A percentile compares a stretch with the other conserved stretches of the same genome.
Evolutionary conservation across 2,113 vertebrate species (phyloP).

Genomic region (Marmota flaviventris): DNA sequence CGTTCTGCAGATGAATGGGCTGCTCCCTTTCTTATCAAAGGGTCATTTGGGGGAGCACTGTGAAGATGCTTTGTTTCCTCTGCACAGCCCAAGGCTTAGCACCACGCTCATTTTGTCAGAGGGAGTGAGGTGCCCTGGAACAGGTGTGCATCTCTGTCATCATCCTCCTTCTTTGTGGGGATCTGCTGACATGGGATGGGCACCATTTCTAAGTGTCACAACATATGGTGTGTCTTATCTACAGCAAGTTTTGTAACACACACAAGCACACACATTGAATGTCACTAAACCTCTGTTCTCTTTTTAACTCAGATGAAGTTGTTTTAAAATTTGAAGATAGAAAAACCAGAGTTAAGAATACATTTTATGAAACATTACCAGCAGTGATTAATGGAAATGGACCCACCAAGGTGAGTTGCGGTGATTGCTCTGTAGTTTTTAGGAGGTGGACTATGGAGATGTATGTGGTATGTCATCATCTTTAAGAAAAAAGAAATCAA

Average conservation of each 20-base stretch:
- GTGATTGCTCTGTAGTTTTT: neutral
- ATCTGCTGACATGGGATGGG: neutral
- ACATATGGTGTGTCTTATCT: neutral
- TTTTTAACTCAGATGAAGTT: conserved; percentile 94
- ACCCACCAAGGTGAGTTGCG: conserved; percentile 95
- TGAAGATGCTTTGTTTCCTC: neutral
- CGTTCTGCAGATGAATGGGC: neutral
- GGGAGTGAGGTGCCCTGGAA: neutral
- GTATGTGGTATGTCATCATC: neutral
- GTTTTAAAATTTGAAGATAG: conserved; percentile 96
- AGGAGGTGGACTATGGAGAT: neutral
- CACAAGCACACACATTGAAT: neutral
- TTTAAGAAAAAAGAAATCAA: too few relatives aligned
- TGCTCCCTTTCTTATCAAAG: neutral
- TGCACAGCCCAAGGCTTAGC: neutral
- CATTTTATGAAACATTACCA: conserved; percentile 94
- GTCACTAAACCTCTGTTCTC: neutral
- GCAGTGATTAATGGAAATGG: conserved; percentile 95
- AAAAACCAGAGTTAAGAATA: conserved; percentile 94
- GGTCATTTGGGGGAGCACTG: neutral
- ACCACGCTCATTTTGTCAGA: neutral
- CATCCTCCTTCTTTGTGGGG: neutral
- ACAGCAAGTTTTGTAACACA: neutral
- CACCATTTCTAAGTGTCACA: neutral
- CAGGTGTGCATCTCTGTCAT: accelerated